These are phyloP conservation scores for Halcyon leucocephala DNA, from an alignment of 2,797 vertebrate genomes.

Conservation along the genomic window DNA sequence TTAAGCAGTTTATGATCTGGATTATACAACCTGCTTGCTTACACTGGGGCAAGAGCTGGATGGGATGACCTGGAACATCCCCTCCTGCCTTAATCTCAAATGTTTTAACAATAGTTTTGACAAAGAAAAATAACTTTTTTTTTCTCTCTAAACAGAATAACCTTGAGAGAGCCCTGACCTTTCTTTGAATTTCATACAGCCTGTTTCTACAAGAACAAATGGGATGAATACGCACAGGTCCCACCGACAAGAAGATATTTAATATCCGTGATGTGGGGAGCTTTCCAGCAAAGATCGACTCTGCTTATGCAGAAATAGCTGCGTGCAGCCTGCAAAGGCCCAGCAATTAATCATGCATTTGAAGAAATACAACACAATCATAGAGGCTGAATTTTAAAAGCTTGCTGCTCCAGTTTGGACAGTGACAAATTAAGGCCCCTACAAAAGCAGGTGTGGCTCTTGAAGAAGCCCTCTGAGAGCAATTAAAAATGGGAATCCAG, in stretches of 20 bases:
- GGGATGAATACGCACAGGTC: background rate
- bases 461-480: background rate
- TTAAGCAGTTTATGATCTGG: background rate
- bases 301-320: background rate
- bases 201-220: background rate
- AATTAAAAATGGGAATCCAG: constrained; percentile 23
- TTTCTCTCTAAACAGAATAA: background rate
- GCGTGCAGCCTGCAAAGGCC: background rate
- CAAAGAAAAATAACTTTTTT: background rate
- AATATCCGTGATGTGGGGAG: background rate
- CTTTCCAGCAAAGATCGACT: background rate
- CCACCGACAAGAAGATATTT: background rate
- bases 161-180: background rate
- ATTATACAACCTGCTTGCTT: background rate
- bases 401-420: constrained; percentile 34
- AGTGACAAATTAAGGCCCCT: constrained; percentile 33
- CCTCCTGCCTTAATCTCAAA: background rate
- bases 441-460: background rate
- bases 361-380: background rate
- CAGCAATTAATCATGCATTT: background rate
- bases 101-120: background rate
- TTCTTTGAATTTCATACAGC: background rate
- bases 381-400: constrained; percentile 7
- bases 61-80: background rate
- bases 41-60: too few relatives aligned